Percentiles rank a stretch among this genome's conserved stretches.
These are phyloP conservation scores for Asbolus verrucosus DNA, from an alignment of 1,140 invertebrate species.

Conservation along the genomic window DNA sequence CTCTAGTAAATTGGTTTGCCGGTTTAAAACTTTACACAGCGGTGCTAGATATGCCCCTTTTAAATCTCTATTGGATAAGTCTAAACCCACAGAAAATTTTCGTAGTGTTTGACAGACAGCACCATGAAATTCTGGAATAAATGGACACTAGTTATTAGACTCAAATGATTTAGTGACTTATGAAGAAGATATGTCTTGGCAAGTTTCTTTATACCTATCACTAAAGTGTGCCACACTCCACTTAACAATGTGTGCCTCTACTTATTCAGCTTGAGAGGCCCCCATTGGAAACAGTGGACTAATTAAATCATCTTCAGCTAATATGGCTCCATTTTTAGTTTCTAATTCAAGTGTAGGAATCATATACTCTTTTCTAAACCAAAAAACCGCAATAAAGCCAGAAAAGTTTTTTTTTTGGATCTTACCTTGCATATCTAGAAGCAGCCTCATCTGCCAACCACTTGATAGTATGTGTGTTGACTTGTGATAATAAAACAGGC, in stretches of 20 bases:
- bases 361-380: slow-evolving; percentile 74
- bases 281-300: slow-evolving; percentile 70
- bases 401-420: no score
- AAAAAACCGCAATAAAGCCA: no score
- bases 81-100: slow-evolving; percentile 69
- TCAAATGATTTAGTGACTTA: slow-evolving; percentile 62
- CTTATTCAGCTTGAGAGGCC: slow-evolving; percentile 63
- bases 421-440: slow-evolving; percentile 78
- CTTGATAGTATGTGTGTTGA: slow-evolving; percentile 72
- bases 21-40: slow-evolving; percentile 71
- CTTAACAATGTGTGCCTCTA: slow-evolving; percentile 71
- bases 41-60: slow-evolving; percentile 66
- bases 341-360: no score
- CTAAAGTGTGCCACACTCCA: slow-evolving; percentile 74
- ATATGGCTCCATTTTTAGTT: no score
- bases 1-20: slow-evolving; percentile 71
- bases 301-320: no score
- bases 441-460: slow-evolving; percentile 79
- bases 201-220: slow-evolving; percentile 75
- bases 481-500: slow-evolving; percentile 70
- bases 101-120: slow-evolving; percentile 69
- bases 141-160: no score
- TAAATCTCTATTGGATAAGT: slow-evolving; percentile 68
- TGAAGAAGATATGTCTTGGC: slow-evolving; percentile 69
- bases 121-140: slow-evolving; percentile 63